phyloP scores from a whole-genome alignment of 2,888 invertebrate genomes.

The Xylocampa areola region DNA sequence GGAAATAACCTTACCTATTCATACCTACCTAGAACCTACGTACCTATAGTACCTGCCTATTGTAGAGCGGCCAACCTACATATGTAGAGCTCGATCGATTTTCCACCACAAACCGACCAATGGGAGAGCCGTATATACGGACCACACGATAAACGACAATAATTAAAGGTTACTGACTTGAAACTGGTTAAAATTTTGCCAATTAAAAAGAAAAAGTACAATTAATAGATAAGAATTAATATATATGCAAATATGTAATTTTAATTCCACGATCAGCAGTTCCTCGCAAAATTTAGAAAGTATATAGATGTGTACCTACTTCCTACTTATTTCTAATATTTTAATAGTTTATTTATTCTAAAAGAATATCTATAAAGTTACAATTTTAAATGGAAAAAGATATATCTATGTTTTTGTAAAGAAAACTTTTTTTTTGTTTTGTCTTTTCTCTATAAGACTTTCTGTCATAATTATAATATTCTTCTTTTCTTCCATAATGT shows the following conservation, averaged over 20 bases:
- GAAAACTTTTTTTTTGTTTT: no score
- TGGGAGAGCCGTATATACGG: slow-evolving; percentile 21
- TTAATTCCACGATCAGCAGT: not conserved
- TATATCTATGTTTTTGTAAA: no score
- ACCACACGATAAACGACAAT: slow-evolving; percentile 18
- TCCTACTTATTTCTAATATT: no score
- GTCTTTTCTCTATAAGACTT: not conserved
- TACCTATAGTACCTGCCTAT: slow-evolving; percentile 1
- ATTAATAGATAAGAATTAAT: not conserved
- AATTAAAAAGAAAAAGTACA: slow-evolving; percentile 10
- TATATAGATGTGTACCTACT: no score
- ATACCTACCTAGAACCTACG: slow-evolving; percentile 12
- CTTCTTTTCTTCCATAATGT: no score
- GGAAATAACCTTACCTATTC: slow-evolving; percentile 29
- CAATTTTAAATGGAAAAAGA: no score
- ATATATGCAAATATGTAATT: not conserved
- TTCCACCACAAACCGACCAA: slow-evolving; percentile 59
- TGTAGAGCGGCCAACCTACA: slow-evolving; percentile 51
- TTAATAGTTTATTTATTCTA: no score
- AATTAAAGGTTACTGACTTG: slow-evolving; percentile 19
- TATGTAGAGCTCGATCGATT: slow-evolving; percentile 61
- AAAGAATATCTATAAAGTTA: no score
- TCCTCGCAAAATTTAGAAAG: no score
- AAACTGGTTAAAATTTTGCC: slow-evolving; percentile 1
- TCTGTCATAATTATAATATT: slow-evolving; percentile 16